Conservation (phyloP, 2,113 vertebrate species). For the Raja brachyura region DNA sequence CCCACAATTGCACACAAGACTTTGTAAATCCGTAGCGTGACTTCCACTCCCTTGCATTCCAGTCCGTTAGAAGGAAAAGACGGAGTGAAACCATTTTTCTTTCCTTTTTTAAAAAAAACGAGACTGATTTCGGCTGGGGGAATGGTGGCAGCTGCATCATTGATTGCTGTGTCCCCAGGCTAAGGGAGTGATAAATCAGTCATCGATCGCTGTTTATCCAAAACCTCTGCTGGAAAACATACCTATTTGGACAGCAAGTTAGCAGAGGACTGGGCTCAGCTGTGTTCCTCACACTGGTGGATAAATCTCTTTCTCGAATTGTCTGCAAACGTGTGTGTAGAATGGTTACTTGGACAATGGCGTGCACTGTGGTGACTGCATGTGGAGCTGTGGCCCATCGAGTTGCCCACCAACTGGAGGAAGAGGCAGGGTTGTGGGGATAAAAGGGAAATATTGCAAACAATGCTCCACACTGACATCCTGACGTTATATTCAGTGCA, state of each 20-base stretch:
- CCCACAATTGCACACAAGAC: no score
- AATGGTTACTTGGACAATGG: background rate
- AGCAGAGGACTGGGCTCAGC: background rate
- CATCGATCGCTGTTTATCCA: conserved; percentile 21
- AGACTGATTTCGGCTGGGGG: background rate
- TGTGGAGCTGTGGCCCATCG: background rate
- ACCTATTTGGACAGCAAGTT: conserved; percentile 1
- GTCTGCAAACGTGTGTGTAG: conserved; percentile 10
- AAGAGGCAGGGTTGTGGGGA: background rate
- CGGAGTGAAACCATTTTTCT: background rate
- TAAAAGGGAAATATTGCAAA: background rate
- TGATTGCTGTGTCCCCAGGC: conserved; percentile 25
- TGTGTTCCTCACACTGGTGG: background rate
- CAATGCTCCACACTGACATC: background rate
- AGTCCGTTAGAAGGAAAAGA: background rate
- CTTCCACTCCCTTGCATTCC: no score
- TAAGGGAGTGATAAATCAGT: conserved; percentile 24
- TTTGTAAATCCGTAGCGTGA: no score
- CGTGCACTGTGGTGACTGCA: background rate
- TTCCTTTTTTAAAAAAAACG: background rate
- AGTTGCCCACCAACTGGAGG: background rate
- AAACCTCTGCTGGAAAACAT: conserved; percentile 20
- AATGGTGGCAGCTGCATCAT: conserved; percentile 22
- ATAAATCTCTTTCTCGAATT: background rate
- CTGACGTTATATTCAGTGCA: background rate